Evolutionary conservation across 2,888 invertebrate species (phyloP).

Genomic region (Serrognathus titanus): DNA sequence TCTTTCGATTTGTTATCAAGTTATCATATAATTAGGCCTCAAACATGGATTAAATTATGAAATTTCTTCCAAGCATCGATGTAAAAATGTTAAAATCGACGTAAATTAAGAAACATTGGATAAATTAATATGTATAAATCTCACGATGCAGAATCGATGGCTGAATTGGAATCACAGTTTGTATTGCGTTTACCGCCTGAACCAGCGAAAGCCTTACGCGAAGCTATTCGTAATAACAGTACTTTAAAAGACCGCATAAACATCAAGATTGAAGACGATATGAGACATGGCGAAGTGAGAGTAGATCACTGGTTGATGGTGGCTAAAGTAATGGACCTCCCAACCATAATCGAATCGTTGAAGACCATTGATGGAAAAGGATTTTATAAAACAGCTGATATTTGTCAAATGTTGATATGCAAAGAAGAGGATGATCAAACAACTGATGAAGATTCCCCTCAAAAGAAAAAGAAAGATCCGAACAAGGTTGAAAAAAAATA

Average conservation of each 20-base stretch:
- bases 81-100: neutral
- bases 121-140: conserved; percentile 22
- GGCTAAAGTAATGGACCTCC: conserved; percentile 87
- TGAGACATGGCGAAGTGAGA: conserved; percentile 83
- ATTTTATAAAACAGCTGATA: conserved; percentile 96
- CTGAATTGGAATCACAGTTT: conserved; percentile 45
- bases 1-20: too few relatives aligned
- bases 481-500: conserved; percentile 82
- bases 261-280: conserved; percentile 83
- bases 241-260: conserved; percentile 78
- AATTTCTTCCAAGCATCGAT: too few relatives aligned
- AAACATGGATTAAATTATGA: too few relatives aligned
- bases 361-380: conserved; percentile 96
- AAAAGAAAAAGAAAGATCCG: conserved; percentile 82
- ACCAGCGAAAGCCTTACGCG: conserved; percentile 69
- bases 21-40: too few relatives aligned
- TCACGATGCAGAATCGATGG: conserved; percentile 33
- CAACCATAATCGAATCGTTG: conserved; percentile 86
- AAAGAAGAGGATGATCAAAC: conserved; percentile 82
- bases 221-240: conserved; percentile 73
- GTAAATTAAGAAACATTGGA: neutral
- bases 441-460: conserved; percentile 74
- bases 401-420: conserved; percentile 89
- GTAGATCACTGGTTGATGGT: conserved; percentile 86
- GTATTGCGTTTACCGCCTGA: conserved; percentile 51